Evolutionary conservation across 2,888 invertebrate species (phyloP).

Genomic region (Meiosimyza platycephala): DNA sequence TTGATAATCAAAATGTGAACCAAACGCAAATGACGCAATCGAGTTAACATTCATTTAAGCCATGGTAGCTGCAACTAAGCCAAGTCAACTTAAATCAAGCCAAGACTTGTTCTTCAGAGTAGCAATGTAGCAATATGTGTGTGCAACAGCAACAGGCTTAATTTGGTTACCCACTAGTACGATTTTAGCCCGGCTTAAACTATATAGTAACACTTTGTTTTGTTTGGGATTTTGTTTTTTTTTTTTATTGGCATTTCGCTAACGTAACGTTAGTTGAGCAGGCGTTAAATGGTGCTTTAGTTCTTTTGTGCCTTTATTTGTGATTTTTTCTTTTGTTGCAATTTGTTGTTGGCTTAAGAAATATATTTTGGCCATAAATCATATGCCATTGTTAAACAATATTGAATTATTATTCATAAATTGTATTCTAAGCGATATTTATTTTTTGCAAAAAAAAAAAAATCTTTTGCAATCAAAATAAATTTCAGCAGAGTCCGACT

Average conservation of each 20-base stretch:
- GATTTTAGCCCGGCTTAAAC: background rate
- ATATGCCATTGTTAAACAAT: no score
- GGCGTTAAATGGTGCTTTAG: slow-evolving; percentile 17
- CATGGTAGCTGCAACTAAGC: background rate
- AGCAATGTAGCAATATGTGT: no score
- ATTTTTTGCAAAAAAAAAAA: no score
- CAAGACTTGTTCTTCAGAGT: slow-evolving; percentile 14
- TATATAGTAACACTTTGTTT: slow-evolving; percentile 8
- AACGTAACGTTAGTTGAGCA: slow-evolving; percentile 1
- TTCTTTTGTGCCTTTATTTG: no score
- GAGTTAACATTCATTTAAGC: background rate
- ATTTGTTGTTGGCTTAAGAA: no score
- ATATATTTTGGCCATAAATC: no score
- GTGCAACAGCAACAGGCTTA: background rate
- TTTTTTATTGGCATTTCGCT: background rate
- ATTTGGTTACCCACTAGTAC: slow-evolving; percentile 26
- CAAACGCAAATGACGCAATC: slow-evolving; percentile 10
- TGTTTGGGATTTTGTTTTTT: background rate
- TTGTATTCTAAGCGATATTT: no score
- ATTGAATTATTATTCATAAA: no score
- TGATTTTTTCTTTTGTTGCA: no score
- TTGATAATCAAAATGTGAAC: background rate
- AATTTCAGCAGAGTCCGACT: no score
- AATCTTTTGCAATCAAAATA: no score
- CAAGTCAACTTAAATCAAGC: background rate